Evolutionary conservation across 2,888 invertebrate genomes (phyloP), one percentile per base, ranked within the genome.

Genomic region (Keiferia lycopersicella): DNA sequence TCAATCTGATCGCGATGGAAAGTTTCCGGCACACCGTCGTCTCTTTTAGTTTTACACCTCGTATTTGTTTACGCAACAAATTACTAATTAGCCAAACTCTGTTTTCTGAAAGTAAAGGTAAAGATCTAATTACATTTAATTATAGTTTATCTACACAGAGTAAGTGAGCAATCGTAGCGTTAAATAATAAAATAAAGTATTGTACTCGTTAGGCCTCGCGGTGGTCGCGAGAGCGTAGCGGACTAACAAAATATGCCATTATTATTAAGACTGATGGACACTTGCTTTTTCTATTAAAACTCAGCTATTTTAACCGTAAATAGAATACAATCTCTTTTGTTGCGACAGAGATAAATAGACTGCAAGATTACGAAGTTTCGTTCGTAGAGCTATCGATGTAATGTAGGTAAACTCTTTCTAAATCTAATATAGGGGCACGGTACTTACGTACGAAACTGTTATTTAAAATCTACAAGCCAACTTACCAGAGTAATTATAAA

Each of bases 151-250:
- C n/a, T 66, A 66, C 67, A 68, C 68, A 66, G 57, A 64, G 67
- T 66, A 67, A 63, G 71, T 68, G 71, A 74, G 68, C 71, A 76
- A 76, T 76, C 75, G 79, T 79, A 74, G 81, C 79, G 79, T 83
- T 81, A 82, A 83, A 82, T 79, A 84, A 82, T 82, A 82, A 80
- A 82, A 83, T 73, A 80, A 45, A 83, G 84, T 77, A 72, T 77
- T 74, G 73, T 76, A 73, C 77, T 80, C 76, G 78, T 80, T 81
- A 79, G 74, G 77, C 75, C 73, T 75, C 68, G 69, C 73, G 66
- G 73, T 70, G 67, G 71, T 75, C 87, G 83, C 69, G 86, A 88
- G 88, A 88, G 89, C 88, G 89, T 86, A 70, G 77, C 84, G 77
- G 64, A 22, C 51, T 75, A 81, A 80, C 77, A 79, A 79, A 81